Evolutionary conservation across 2,888 invertebrate species (phyloP).

Genomic region (Lapara coniferarum): DNA sequence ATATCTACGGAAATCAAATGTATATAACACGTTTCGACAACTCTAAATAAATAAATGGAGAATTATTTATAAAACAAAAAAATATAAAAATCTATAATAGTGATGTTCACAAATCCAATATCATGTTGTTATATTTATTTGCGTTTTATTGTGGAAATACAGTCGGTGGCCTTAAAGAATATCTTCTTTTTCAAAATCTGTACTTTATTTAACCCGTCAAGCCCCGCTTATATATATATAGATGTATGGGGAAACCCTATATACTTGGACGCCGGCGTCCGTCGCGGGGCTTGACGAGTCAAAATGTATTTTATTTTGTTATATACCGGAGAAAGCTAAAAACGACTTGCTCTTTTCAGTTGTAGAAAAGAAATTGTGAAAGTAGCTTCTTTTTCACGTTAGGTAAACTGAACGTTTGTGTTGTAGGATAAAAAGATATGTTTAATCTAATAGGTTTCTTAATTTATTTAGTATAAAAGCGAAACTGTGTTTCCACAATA

Average conservation of each 20-base stretch:
- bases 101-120: neutral
- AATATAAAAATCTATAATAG: slow-evolving; percentile 24
- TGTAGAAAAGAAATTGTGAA: slow-evolving; percentile 4
- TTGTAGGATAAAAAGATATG: neutral
- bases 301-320: too few species aligned
- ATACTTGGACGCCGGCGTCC: too few species aligned
- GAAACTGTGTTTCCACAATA: slow-evolving; percentile 13
- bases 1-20: slow-evolving; percentile 16
- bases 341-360: neutral
- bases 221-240: too few species aligned
- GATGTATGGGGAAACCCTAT: too few species aligned
- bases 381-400: neutral
- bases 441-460: too few species aligned
- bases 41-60: slow-evolving; percentile 19
- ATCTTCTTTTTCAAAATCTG: neutral
- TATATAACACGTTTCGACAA: slow-evolving; percentile 14
- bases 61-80: slow-evolving; percentile 21
- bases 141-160: neutral
- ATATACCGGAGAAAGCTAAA: neutral
- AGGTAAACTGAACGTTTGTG: neutral
- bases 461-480: too few species aligned
- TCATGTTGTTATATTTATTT: neutral
- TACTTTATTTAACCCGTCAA: too few species aligned
- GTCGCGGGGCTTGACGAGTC: too few species aligned
- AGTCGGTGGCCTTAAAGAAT: neutral